phyloP scores from a whole-genome alignment of 2,797 vertebrate species.

The Oreochromis grahami region DNA sequence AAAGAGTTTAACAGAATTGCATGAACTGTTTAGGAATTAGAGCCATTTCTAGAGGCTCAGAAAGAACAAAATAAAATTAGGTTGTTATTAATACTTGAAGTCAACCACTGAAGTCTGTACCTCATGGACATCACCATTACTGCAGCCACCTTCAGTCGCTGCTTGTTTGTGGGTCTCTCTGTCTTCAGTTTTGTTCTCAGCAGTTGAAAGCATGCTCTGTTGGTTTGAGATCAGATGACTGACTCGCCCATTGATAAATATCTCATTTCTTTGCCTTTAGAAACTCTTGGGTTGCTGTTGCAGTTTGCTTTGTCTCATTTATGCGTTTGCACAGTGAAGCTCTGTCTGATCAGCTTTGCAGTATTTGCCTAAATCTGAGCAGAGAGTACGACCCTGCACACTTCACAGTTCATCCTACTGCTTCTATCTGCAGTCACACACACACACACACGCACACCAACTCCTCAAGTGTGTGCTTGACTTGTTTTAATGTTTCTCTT shows the following conservation, averaged over 20 bases:
- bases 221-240: not conserved
- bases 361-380: not conserved
- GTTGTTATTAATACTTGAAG: not conserved
- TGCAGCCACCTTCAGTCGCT: not conserved
- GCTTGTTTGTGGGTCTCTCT: not conserved
- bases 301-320: not conserved
- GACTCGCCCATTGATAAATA: not conserved
- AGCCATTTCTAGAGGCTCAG: not conserved
- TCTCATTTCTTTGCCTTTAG: not conserved
- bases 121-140: not conserved
- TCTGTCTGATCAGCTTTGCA: not conserved
- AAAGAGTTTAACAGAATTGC: not conserved
- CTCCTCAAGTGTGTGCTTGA: not conserved
- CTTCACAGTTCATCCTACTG: not conserved
- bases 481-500: not conserved
- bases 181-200: not conserved
- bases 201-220: not conserved
- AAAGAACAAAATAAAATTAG: not conserved
- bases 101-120: not conserved
- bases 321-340: not conserved
- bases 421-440: not conserved
- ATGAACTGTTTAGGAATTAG: not conserved
- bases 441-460: not conserved
- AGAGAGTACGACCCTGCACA: not conserved
- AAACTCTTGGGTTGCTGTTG: not conserved